Base-by-base conservation (phyloP, 2,888 invertebrate species). In the Keiferia lycopersicella region DNA sequence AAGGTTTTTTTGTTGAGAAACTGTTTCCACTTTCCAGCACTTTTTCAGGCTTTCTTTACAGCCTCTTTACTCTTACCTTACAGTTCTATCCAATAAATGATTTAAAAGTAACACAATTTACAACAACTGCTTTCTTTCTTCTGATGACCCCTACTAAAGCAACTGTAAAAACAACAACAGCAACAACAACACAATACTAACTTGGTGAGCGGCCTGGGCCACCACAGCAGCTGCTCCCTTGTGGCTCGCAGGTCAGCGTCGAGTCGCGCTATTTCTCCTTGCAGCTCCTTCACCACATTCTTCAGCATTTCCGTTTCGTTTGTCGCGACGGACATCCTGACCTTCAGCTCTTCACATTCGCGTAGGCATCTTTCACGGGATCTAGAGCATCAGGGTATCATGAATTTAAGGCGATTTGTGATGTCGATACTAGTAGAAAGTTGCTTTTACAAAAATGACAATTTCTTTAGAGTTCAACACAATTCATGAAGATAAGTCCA, bases 181-280 rank as follows among this genome's bases (percentile, higher is more conserved):
- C n/a, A n/a, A 39, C 11, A 39, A 39, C 39, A 39, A 1, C 10
- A 41, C 10, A 18, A 20, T 26, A 41, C 67, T 53, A 14, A 87
- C 88, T 73, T 83, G 68, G 86, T 84, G 67, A 90, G 83, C 16
- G 88, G 86, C 0, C 73, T 65, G 0, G 90, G 89, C 87, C 88
- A 87, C 84, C 87, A 87, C 66, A 74, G 81, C 12, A 86, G 83
- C 73, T 84, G 87, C 41, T 81, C 80, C 61, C 72, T 65, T 2
- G 84, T 79, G 67, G 45, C 30, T 0, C 39, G 51, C 30, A 88
- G 81, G 65, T 83, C 76, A 0, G 34, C 65, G 63, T 73, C 71
- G 63, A 80, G 69, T 11, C 69, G 66, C 18, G 66, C 65, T 53
- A 82, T 71, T 66, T 79, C 69, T 0, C 11, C 72, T 57, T 78